Evolutionary conservation across 2,797 vertebrate species (phyloP).

Genomic region (Champsocephalus gunnari): DNA sequence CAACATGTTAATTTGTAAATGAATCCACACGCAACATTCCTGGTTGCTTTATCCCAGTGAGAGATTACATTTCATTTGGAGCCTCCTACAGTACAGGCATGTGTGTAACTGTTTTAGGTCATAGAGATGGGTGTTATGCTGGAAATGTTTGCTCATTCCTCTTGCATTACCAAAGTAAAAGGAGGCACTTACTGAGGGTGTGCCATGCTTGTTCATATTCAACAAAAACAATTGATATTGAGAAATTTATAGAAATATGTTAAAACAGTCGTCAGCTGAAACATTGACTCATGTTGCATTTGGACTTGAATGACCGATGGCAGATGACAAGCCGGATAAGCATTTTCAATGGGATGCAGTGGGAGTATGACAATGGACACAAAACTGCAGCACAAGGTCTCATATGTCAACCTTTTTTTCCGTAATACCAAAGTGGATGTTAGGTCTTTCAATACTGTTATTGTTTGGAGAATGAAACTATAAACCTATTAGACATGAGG

Average conservation of each 20-base stretch:
- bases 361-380: constrained; percentile 44
- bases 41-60: constrained; percentile 67
- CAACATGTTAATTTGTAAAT: constrained; percentile 74
- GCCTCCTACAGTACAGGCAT: constrained; percentile 68
- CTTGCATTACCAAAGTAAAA: constrained; percentile 77
- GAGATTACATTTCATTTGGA: constrained; percentile 67
- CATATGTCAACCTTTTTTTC: constrained; percentile 39
- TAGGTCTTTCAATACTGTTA: constrained; percentile 44
- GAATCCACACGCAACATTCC: constrained; percentile 72
- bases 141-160: constrained; percentile 80
- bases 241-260: constrained; percentile 69
- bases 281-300: constrained; percentile 67
- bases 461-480: constrained; percentile 55
- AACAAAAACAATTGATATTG: constrained; percentile 75
- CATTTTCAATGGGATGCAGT: constrained; percentile 40
- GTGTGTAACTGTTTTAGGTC: constrained; percentile 76
- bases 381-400: constrained; percentile 33
- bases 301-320: constrained; percentile 53
- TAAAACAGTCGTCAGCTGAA: constrained; percentile 69
- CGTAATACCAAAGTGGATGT: constrained; percentile 37
- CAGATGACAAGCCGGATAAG: constrained; percentile 50
- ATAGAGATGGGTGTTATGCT: constrained; percentile 80
- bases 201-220: constrained; percentile 75
- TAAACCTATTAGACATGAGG: constrained; percentile 47
- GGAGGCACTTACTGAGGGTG: constrained; percentile 75